A percentile compares a stretch with the other conserved stretches of the same genome.
Evolutionary conservation across 1,140 invertebrate species (phyloP).

Genomic region (Drosophila malerkotliana): DNA sequence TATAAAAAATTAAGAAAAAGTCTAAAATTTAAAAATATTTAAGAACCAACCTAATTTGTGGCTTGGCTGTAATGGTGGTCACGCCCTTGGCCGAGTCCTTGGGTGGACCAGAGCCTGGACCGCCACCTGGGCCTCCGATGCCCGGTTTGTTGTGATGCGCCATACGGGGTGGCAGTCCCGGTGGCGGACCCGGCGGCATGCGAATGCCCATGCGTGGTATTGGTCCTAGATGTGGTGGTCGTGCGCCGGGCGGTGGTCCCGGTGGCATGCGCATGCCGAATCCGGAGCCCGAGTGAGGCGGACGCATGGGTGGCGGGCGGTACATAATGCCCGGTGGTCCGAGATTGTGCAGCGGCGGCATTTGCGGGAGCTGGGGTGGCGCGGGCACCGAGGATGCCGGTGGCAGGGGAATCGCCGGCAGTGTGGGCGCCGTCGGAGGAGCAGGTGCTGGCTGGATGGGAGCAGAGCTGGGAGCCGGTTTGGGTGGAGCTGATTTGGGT

Average conservation of each 20-base stretch:
- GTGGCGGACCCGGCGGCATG: slow-evolving; percentile 88
- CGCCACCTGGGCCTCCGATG: slow-evolving; percentile 35
- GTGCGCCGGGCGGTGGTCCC: slow-evolving; percentile 87
- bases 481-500: slow-evolving; percentile 19
- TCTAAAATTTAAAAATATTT: background rate
- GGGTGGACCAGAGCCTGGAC: slow-evolving; percentile 10
- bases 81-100: slow-evolving; percentile 84
- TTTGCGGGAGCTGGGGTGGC: slow-evolving; percentile 71
- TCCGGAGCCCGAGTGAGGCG: slow-evolving; percentile 64
- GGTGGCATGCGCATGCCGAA: slow-evolving; percentile 85
- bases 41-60: slow-evolving; percentile 89
- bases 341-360: slow-evolving; percentile 68
- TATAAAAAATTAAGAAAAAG: background rate
- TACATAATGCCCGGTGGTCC: slow-evolving; percentile 85
- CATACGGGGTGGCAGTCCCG: slow-evolving; percentile 86
- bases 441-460: slow-evolving; percentile 28
- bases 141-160: slow-evolving; percentile 74
- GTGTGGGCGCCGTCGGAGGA: slow-evolving; percentile 44
- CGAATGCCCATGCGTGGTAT: slow-evolving; percentile 84
- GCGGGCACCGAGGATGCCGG: slow-evolving; percentile 37
- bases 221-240: slow-evolving; percentile 87
- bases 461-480: background rate
- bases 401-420: slow-evolving; percentile 63
- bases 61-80: slow-evolving; percentile 95
- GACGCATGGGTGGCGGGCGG: slow-evolving; percentile 86